Conservation (phyloP, 2,113 vertebrate species). For the Elaphurus davidianus region DNA sequence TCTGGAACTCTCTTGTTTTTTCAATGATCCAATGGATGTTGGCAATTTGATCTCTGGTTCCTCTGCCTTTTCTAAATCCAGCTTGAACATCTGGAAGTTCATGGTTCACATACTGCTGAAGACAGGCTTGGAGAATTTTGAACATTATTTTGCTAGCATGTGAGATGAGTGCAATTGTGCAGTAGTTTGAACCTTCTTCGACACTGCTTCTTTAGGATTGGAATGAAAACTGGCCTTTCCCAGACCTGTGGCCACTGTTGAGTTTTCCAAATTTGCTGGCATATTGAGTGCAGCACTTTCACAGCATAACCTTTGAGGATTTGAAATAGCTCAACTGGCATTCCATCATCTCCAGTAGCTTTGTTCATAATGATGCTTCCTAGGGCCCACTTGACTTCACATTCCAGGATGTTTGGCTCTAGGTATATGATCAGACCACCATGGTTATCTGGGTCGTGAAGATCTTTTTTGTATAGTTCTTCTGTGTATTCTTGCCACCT, state of each 20-base stretch:
- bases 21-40: rapidly evolving
- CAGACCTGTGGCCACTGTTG: background rate
- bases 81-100: background rate
- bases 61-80: background rate
- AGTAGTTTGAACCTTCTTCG: background rate
- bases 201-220: background rate
- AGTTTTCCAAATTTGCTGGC: background rate
- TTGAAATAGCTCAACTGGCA: background rate
- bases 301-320: background rate
- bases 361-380: background rate
- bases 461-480: background rate
- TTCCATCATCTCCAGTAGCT: background rate
- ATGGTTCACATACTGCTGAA: background rate
- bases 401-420: background rate
- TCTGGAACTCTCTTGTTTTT: background rate
- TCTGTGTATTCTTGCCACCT: background rate
- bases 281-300: background rate
- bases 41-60: background rate
- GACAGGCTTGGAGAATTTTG: background rate
- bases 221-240: background rate
- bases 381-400: background rate
- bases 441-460: background rate
- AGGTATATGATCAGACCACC: background rate
- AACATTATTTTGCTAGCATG: background rate
- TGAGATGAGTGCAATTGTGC: background rate